A percentile compares a stretch with the other conserved stretches of the same genome.
Conservation (phyloP, 2,888 invertebrate species). For the Hypsopygia costalis region DNA sequence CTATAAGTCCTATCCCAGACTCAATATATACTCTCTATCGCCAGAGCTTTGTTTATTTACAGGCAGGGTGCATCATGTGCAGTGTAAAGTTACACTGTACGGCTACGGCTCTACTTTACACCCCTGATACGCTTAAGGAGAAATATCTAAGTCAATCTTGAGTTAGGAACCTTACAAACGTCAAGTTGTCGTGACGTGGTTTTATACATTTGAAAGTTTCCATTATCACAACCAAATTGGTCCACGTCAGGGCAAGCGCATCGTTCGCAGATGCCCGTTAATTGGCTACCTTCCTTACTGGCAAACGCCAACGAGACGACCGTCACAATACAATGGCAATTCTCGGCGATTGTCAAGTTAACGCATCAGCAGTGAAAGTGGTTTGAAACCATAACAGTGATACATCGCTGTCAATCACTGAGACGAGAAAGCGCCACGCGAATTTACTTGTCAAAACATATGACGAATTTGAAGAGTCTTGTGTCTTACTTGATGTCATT, state of each 20-base stretch:
- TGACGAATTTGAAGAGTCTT: conserved; percentile 39
- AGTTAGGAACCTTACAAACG: too few species aligned
- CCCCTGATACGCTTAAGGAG: too few species aligned
- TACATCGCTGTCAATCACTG: conserved; percentile 30
- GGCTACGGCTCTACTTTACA: too few species aligned
- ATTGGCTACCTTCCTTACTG: conserved; percentile 12
- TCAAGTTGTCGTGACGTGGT: too few species aligned
- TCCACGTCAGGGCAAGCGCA: background rate
- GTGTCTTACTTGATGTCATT: conserved; percentile 1
- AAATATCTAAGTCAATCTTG: too few species aligned
- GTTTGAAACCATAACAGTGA: conserved; percentile 7
- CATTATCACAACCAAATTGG: background rate
- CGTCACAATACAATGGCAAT: conserved; percentile 10
- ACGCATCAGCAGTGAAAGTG: conserved; percentile 22
- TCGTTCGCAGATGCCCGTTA: conserved; percentile 12
- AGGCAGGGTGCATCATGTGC: too few species aligned
- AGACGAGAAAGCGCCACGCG: conserved; percentile 32
- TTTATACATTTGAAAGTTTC: background rate
- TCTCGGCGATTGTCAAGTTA: conserved; percentile 18
- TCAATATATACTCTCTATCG: too few species aligned
- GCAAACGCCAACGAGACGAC: background rate
- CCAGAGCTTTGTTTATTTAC: too few species aligned
- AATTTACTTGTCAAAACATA: conserved; percentile 49
- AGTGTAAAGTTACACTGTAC: too few species aligned
- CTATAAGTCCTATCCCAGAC: too few species aligned